Evolutionary conservation across 92 coral and sea anemone species (phyloP).

Genomic region (Phenganax marumi): DNA sequence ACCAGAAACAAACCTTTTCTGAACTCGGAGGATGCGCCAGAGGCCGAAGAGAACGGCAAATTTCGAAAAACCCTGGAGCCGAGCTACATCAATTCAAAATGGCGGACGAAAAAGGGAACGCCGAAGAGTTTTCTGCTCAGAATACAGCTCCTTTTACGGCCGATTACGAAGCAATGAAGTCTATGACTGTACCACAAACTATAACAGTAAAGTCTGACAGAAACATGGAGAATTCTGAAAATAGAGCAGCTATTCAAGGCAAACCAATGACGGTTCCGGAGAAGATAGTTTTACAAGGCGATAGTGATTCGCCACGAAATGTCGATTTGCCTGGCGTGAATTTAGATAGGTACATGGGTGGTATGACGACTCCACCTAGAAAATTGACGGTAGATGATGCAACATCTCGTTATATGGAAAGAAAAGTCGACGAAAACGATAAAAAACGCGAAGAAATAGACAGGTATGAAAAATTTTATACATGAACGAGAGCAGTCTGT

Average conservation of each 20-base stretch:
- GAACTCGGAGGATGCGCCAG: too few species aligned
- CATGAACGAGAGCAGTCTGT: conserved; percentile 1
- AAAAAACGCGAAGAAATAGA: conserved; percentile 5
- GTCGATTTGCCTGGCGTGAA: conserved; percentile 50
- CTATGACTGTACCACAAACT: conserved; percentile 76
- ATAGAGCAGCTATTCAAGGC: conserved; percentile 15
- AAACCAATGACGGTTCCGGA: conserved; percentile 85
- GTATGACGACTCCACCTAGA: conserved; percentile 92
- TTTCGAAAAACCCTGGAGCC: not conserved
- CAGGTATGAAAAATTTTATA: not conserved
- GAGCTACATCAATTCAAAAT: conserved; percentile 21
- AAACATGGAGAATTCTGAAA: conserved; percentile 17
- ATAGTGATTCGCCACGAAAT: conserved; percentile 57
- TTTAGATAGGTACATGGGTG: conserved; percentile 63
- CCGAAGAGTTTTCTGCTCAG: not conserved
- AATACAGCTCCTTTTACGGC: conserved; percentile 56
- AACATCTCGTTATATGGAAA: conserved; percentile 71
- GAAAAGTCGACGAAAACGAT: conserved; percentile 39
- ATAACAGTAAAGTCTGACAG: conserved; percentile 55
- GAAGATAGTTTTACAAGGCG: conserved; percentile 69
- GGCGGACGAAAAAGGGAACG: conserved; percentile 5
- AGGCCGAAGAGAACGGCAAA: too few species aligned
- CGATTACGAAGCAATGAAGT: conserved; percentile 58
- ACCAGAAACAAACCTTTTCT: too few species aligned
- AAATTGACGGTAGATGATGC: conserved; percentile 90